These are phyloP conservation scores for Indicator maculatus DNA, from an alignment of 2,113 vertebrate genomes.

Conservation along the genomic window DNA sequence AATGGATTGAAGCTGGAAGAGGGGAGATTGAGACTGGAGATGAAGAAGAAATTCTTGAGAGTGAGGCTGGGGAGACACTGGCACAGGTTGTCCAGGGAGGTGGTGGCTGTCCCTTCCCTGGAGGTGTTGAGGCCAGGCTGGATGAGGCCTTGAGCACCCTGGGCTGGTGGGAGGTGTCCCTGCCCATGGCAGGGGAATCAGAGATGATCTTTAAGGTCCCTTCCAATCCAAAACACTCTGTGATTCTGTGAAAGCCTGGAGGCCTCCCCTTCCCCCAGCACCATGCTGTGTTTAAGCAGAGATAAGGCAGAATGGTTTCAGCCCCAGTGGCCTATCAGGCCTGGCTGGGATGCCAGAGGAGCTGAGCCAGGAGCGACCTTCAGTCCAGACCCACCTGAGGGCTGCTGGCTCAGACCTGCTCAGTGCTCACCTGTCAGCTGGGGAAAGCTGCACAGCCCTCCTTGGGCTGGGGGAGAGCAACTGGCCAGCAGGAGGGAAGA, in stretches of 20 bases:
- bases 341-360: not conserved
- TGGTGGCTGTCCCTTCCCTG: too few relatives aligned
- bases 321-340: not conserved
- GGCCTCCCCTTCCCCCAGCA: not conserved
- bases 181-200: too few relatives aligned
- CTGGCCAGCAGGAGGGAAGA: fast-evolving
- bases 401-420: fast-evolving
- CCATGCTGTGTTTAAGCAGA: not conserved
- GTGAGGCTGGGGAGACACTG: too few relatives aligned
- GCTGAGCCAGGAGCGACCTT: fast-evolving
- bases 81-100: too few relatives aligned
- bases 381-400: fast-evolving
- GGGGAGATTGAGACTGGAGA: too few relatives aligned
- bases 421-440: not conserved
- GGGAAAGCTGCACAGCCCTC: not conserved
- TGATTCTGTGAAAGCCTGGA: not conserved
- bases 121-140: too few relatives aligned
- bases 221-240: too few relatives aligned
- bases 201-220: too few relatives aligned
- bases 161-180: too few relatives aligned
- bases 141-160: too few relatives aligned
- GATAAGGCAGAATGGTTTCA: not conserved
- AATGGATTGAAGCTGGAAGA: too few relatives aligned
- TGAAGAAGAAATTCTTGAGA: too few relatives aligned
- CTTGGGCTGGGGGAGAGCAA: not conserved